These are phyloP conservation scores for Notiomystis cincta DNA, from an alignment of 2,113 vertebrate species.

Conservation along the genomic window DNA sequence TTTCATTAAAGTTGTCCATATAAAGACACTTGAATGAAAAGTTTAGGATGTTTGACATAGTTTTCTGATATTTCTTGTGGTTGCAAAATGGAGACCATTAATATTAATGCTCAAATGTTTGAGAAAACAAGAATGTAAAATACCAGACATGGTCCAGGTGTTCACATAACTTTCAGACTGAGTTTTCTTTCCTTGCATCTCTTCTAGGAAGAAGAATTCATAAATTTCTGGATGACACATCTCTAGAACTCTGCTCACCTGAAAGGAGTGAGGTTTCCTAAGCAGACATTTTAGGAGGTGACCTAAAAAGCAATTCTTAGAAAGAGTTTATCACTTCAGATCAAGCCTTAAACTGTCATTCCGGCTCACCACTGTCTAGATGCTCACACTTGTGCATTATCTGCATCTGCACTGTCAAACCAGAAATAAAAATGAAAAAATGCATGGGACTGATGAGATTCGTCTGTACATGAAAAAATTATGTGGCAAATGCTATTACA, in stretches of 20 bases:
- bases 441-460: neutral
- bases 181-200: neutral
- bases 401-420: neutral
- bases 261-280: neutral
- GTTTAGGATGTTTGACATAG: conserved; percentile 1
- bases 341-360: neutral
- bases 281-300: neutral
- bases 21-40: conserved; percentile 12
- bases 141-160: neutral
- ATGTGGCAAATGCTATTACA: neutral
- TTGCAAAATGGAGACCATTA: neutral
- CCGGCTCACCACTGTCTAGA: neutral
- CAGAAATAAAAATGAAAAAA: neutral
- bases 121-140: neutral
- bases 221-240: neutral
- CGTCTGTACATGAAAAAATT: neutral
- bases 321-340: neutral
- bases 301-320: neutral
- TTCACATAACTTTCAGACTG: neutral
- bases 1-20: conserved; percentile 21
- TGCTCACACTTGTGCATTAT: neutral
- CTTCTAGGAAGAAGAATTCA: neutral
- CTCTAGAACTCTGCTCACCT: neutral
- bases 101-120: neutral
- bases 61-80: neutral